phyloP scores from a whole-genome alignment of 1,140 invertebrate species.

The Himalopsyche phryganea region DNA sequence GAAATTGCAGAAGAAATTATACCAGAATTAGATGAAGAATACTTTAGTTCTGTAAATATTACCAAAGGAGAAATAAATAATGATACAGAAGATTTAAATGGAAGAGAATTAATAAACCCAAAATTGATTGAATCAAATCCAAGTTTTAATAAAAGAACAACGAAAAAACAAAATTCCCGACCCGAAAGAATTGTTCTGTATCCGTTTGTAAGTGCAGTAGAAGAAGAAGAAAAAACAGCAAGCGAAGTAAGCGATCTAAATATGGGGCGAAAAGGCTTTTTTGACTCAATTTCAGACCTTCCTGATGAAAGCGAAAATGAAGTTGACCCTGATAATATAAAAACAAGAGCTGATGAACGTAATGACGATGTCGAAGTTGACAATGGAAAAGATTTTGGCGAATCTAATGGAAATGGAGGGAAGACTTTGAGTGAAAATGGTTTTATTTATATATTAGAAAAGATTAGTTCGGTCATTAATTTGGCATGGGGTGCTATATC shows the following conservation, averaged over 20 bases:
- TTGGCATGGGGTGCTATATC: conserved; percentile 40
- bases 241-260: conserved; percentile 40
- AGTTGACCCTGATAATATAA: conserved; percentile 13
- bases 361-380: conserved; percentile 37
- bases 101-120: conserved; percentile 41
- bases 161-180: not conserved
- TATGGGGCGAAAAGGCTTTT: conserved; percentile 2
- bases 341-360: not conserved
- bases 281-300: conserved; percentile 2
- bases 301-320: conserved; percentile 16
- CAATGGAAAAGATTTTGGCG: conserved; percentile 30
- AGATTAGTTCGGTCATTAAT: conserved; percentile 39
- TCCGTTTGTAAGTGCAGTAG: conserved; percentile 32
- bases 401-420: not conserved
- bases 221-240: conserved; percentile 41
- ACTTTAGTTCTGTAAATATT: not conserved
- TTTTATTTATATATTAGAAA: conserved; percentile 40
- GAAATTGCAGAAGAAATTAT: conserved; percentile 42
- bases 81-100: conserved; percentile 39
- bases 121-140: conserved; percentile 20
- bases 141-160: conserved; percentile 19
- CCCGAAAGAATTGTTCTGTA: conserved; percentile 21
- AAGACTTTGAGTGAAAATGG: conserved; percentile 32
- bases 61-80: conserved; percentile 36
- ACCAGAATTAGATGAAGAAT: conserved; percentile 28